A percentile compares a stretch with the other conserved stretches of the same genome.
Conservation (phyloP, 2,797 vertebrate species). For the Mormyrus proboscirostris region DNA sequence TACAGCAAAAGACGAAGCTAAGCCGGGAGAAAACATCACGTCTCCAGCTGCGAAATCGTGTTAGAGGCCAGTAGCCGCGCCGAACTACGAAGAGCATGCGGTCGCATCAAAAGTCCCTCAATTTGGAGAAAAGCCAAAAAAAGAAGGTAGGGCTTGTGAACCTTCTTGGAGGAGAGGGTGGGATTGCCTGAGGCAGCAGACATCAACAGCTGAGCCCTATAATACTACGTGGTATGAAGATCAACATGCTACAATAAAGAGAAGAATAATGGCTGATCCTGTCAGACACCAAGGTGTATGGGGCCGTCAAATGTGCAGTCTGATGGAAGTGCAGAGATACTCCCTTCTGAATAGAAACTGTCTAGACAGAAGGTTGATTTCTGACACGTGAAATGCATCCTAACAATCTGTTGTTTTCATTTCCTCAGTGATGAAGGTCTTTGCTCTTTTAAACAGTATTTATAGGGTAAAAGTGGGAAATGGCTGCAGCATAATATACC, state of each 20-base stretch:
- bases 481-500: background rate
- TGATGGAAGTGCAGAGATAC: conserved; percentile 31
- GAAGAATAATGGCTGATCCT: background rate
- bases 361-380: conserved; percentile 71
- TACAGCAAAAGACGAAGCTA: background rate
- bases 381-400: conserved; percentile 69
- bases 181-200: conserved; percentile 26
- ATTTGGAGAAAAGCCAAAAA: background rate
- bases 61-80: background rate
- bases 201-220: conserved; percentile 21
- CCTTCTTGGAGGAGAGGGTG: conserved; percentile 43
- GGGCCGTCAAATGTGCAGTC: background rate
- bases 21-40: background rate
- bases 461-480: background rate
- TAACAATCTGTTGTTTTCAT: conserved; percentile 61
- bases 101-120: background rate
- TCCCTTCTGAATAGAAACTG: conserved; percentile 42
- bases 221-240: background rate
- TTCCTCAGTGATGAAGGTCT: conserved; percentile 53
- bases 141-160: conserved; percentile 18
- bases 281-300: background rate
- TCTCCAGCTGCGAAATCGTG: background rate
- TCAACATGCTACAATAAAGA: conserved; percentile 9
- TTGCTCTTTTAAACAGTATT: background rate
- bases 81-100: background rate